Evolutionary conservation across 1,140 invertebrate species (phyloP), one percentile per base, ranked within the genome.

Genomic region (Caligus rogercresseyi): DNA sequence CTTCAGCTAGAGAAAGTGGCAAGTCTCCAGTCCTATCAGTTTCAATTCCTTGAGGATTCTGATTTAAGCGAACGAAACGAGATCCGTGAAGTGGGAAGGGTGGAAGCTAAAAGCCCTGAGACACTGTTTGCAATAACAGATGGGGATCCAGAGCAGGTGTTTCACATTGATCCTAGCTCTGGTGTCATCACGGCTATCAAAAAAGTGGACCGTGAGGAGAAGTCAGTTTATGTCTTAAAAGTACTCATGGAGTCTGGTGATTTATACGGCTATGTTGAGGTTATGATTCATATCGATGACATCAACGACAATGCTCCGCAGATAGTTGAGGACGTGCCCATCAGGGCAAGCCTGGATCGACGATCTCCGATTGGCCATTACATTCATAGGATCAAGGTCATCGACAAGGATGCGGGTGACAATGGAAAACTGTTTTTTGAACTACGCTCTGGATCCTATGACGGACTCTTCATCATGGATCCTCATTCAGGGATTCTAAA

Each of bases 351-450:
- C 14, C 59, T 69, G 15, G 76, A 81, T 14, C 90, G 95, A 76
- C 89, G 93, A 72, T 84, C 85, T 53, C 88, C 89, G 2, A 85
- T 94, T 3, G 90, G 90, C 0, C 86, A 92, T 71, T 87, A 94
- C 74, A 82, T 95, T 21, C 90, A 85, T 72, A 75, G 91, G 53
- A 84, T 88, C 0, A 76, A 83, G 66, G 91, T 90, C 0, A 78
- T 78, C 57, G 92, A 96, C 73, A 76, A 79, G 43, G 92, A 96
- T 71, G 16, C 13, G 13, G 53, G 21, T 14, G 53, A 54, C 16
- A 54, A 16, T 54, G 53, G 53, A 54, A 54, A 54, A 20, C 16
- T 54, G 11, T 54, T 23, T 54, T 16, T 54, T 16, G 53, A 54
- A 11, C 21, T 23, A 54, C 13, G 53, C 11, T 54, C 31, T 43